These are phyloP conservation scores for Mythimna lalbum DNA, from an alignment of 2,888 invertebrate species.

Conservation along the genomic window DNA sequence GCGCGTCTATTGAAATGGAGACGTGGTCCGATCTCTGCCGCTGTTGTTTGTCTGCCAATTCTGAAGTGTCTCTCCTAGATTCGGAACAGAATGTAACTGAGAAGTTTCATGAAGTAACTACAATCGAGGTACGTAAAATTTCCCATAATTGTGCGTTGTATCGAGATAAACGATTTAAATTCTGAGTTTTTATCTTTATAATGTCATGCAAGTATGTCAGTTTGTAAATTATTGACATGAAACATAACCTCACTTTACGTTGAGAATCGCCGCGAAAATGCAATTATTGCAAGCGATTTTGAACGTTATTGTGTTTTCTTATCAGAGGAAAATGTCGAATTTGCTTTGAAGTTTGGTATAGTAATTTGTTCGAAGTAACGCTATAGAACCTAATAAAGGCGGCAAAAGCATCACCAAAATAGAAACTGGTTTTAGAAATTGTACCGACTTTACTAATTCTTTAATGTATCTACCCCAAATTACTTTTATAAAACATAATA, in stretches of 20 bases:
- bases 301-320: constrained; percentile 6
- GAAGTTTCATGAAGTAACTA: constrained; percentile 84
- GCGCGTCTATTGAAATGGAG: constrained; percentile 83
- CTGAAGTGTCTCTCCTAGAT: constrained; percentile 84
- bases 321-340: constrained; percentile 7
- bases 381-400: constrained; percentile 24
- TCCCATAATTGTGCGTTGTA: background rate
- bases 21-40: constrained; percentile 87
- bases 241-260: constrained; percentile 58
- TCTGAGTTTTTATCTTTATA: constrained; percentile 14
- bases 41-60: constrained; percentile 85
- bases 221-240: constrained; percentile 57
- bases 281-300: constrained; percentile 30
- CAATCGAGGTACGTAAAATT: constrained; percentile 78
- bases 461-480: no score
- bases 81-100: constrained; percentile 77
- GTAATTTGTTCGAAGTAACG: background rate
- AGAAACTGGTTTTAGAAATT: background rate
- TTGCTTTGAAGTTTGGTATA: constrained; percentile 21
- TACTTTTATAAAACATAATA: no score
- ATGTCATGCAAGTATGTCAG: constrained; percentile 51
- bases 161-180: background rate
- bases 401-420: constrained; percentile 30
- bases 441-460: background rate
- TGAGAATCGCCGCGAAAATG: constrained; percentile 55